These are phyloP conservation scores for Labrus mixtus DNA, from an alignment of 2,113 vertebrate species.

Conservation along the genomic window DNA sequence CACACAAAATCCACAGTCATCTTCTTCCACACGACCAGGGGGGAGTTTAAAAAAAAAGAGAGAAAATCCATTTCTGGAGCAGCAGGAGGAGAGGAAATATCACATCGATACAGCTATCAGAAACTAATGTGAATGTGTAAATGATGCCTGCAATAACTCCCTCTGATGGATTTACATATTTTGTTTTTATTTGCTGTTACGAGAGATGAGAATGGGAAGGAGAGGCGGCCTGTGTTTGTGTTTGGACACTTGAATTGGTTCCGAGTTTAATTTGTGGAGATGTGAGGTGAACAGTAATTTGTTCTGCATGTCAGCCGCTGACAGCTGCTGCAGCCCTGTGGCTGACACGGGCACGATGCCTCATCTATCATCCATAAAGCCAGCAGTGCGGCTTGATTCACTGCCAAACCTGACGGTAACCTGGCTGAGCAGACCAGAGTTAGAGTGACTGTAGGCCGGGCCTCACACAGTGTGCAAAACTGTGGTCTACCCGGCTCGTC, in stretches of 20 bases:
- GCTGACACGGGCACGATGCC: constrained; percentile 18
- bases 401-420: constrained; percentile 15
- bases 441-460: neutral
- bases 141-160: constrained; percentile 23
- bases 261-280: constrained; percentile 47
- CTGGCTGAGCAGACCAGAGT: neutral
- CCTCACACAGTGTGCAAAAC: neutral
- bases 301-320: constrained; percentile 56
- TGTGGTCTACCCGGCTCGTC: too few relatives aligned
- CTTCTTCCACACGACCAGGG: constrained; percentile 26
- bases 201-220: constrained; percentile 10
- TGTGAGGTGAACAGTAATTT: constrained; percentile 55
- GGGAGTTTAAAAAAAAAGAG: constrained; percentile 14
- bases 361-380: constrained; percentile 46
- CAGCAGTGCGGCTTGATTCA: constrained; percentile 19
- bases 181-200: constrained; percentile 11
- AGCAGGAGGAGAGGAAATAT: neutral
- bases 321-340: constrained; percentile 49
- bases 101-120: neutral
- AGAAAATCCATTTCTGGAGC: constrained; percentile 22
- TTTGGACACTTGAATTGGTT: constrained; percentile 20
- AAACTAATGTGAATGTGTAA: constrained; percentile 19
- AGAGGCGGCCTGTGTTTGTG: constrained; percentile 20
- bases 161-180: constrained; percentile 42
- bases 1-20: constrained; percentile 32